A percentile compares a stretch with the other conserved stretches of the same genome.
Conservation (phyloP, 2,113 vertebrate species). For the Paracyprichromis sp. region DNA sequence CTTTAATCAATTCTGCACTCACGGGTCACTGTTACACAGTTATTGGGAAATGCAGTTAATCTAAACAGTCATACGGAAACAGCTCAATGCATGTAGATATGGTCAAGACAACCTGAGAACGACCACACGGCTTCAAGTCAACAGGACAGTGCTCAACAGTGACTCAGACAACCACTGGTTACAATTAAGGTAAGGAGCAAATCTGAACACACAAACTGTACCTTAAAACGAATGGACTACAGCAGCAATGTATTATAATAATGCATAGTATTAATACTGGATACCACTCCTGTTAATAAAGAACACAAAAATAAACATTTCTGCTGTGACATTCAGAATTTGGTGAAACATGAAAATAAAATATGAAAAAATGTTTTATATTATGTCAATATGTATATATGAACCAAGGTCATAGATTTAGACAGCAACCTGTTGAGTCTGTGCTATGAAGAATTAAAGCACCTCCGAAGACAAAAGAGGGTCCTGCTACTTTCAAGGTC, state of each 20-base stretch:
- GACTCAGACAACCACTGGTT: neutral
- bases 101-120: neutral
- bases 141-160: rapidly evolving
- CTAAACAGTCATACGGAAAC: rapidly evolving
- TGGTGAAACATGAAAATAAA: neutral
- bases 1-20: neutral
- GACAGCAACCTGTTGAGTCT: neutral
- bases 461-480: rapidly evolving
- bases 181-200: neutral
- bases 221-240: rapidly evolving
- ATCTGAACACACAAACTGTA: neutral
- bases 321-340: neutral
- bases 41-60: neutral
- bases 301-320: neutral
- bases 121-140: neutral
- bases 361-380: rapidly evolving
- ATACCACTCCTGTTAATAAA: neutral
- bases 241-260: neutral
- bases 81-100: neutral
- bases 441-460: neutral
- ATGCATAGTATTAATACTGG: neutral
- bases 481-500: neutral
- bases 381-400: neutral
- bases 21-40: neutral
- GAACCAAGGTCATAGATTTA: neutral